These are phyloP conservation scores for Dynastes tityus DNA, from an alignment of 2,888 invertebrate species.

Conservation along the genomic window DNA sequence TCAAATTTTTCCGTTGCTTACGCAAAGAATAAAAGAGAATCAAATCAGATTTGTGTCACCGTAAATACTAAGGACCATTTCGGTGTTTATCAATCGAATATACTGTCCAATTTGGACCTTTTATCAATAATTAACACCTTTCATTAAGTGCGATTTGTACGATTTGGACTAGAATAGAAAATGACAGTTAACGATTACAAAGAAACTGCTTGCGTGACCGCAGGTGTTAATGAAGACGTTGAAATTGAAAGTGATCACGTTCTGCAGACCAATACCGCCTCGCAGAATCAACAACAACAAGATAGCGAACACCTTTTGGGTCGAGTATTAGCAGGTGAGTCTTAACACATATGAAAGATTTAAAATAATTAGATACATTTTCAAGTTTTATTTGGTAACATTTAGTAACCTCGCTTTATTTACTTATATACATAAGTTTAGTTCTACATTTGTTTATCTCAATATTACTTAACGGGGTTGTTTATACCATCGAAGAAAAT, in stretches of 20 bases:
- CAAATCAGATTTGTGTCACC: background rate
- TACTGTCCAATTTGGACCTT: background rate
- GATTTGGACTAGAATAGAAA: slow-evolving; percentile 49
- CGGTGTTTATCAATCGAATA: background rate
- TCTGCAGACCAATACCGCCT: slow-evolving; percentile 44
- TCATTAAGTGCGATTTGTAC: background rate
- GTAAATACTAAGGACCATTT: background rate
- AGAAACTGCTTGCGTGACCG: slow-evolving; percentile 71
- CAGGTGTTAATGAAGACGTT: slow-evolving; percentile 66
- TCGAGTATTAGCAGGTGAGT: slow-evolving; percentile 75
- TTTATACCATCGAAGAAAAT: background rate
- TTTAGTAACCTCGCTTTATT: slow-evolving; percentile 49
- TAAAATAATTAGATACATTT: too few relatives aligned
- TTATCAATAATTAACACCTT: background rate
- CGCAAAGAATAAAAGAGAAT: background rate
- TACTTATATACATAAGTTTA: background rate
- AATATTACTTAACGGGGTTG: background rate
- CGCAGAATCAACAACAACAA: slow-evolving; percentile 46
- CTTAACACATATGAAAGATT: background rate
- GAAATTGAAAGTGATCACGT: slow-evolving; percentile 62
- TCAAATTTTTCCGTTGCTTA: background rate
- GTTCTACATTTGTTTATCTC: background rate
- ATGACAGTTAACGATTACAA: slow-evolving; percentile 76
- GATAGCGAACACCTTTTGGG: slow-evolving; percentile 74
- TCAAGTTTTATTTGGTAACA: too few relatives aligned